Conservation (phyloP, 2,888 invertebrate genomes). For the Pseudococcus longispinus region DNA sequence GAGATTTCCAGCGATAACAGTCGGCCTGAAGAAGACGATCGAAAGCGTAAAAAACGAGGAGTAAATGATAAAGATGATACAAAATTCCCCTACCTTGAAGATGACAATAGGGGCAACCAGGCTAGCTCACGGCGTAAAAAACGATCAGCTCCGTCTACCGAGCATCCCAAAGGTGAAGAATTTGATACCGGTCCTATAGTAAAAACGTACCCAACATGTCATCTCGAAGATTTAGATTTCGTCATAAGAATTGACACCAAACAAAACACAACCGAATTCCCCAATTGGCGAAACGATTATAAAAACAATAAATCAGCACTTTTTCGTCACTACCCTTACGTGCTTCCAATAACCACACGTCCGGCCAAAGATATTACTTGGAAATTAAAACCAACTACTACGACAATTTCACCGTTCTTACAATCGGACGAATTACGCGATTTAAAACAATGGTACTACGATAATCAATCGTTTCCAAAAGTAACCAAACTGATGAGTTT, state of each 20-base stretch:
- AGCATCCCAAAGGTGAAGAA: not conserved
- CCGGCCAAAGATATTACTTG: not conserved
- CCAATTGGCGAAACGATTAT: not conserved
- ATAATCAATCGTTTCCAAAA: not conserved
- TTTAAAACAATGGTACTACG: not conserved
- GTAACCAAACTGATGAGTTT: not conserved
- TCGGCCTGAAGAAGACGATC: no score
- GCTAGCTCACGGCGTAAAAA: not conserved
- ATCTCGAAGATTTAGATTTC: not conserved
- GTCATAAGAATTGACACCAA: not conserved
- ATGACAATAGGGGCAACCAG: no score
- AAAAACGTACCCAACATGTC: not conserved
- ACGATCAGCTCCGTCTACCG: not conserved
- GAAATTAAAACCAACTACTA: not conserved
- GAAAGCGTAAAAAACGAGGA: no score
- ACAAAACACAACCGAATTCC: not conserved
- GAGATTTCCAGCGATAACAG: no score
- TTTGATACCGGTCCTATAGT: not conserved
- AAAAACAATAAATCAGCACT: not conserved
- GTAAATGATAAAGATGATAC: no score
- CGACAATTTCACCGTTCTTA: not conserved
- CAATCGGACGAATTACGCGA: not conserved
- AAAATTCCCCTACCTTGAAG: no score
- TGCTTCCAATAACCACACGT: not conserved
- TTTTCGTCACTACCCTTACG: not conserved